Base-by-base conservation (phyloP, 2,888 invertebrate species). In the Synergus laeviventris region DNA sequence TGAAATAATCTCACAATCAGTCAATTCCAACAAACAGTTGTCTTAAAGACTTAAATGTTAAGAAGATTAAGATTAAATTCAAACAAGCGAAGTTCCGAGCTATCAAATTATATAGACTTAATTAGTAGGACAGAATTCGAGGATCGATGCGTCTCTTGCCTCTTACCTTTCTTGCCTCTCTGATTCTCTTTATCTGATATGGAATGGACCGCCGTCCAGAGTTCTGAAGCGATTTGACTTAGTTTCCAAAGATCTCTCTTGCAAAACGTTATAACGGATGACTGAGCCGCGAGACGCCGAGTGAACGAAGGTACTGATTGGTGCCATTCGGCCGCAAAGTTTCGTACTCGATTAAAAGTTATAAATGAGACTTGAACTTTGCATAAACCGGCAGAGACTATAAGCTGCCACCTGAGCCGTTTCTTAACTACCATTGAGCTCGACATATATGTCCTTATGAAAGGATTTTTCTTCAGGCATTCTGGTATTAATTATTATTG, bases 271-370 rank as follows among this genome's bases (percentile, higher is more conserved):
- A 76, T 81, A 77, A 79, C 78, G 83, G 81, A 82, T 83, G 83
- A 82, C 81, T 79, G 75, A 83, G 76, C 75, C 74, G 54, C 76
- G 59, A 76, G 81, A 79, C 74, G 75, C 74, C 62, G 60, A 45
- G 59, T 70, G 76, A 80, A 82, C 74, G 77, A 77, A 83, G 80
- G 76, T 80, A 77, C 82, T 83, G 85, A 85, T 86, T 84, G 86
- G 84, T 82, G 82, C 82, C 82, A 81, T 82, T 81, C 80, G 78
- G 80, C 81, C 83, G 74, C 81, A 84, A 85, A 88, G 82, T 88
- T 88, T 85, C 85, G 84, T 83, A 86, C 85, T 86, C 87, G 86
- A 89, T 88, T 88, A 88, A 88, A 89, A 88, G 87, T 89, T 89
- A 86, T 87, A 87, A 88, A 88, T 86, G 88, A 88, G 84, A 84